Percentiles rank a stretch among this genome's conserved stretches.
Evolutionary conservation across 2,888 invertebrate genomes (phyloP).

Genomic region (Gryllus longicercus): DNA sequence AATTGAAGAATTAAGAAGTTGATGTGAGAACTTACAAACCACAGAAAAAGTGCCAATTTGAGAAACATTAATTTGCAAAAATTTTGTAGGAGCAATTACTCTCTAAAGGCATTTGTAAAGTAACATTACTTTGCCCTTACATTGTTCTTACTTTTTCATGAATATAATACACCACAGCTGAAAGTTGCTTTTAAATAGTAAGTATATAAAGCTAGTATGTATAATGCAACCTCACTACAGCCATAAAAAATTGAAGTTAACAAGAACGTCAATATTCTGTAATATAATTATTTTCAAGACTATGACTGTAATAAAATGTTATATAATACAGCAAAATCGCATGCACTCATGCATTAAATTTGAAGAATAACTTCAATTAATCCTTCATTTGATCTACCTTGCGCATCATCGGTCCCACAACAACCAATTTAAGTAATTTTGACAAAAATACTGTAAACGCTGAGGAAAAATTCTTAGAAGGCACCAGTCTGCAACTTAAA

Average conservation of each 20-base stretch:
- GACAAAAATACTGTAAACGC: background rate
- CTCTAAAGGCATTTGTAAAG: too few species aligned
- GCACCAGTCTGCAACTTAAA: background rate
- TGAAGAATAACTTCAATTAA: background rate
- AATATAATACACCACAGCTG: constrained; percentile 10
- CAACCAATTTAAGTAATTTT: background rate
- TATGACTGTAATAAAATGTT: constrained; percentile 4
- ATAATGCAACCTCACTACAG: background rate
- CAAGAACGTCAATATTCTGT: constrained; percentile 17
- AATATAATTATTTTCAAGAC: background rate
- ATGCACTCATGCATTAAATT: constrained; percentile 17
- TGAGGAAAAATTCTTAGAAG: background rate
- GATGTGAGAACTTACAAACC: constrained; percentile 8
- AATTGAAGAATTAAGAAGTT: background rate
- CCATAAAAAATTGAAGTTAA: constrained; percentile 1
- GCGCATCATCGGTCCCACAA: background rate
- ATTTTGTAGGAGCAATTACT: background rate
- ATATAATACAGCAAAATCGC: constrained; percentile 17
- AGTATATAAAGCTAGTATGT: constrained; percentile 17
- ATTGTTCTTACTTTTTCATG: background rate
- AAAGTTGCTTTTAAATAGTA: constrained; percentile 11
- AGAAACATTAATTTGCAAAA: constrained; percentile 1
- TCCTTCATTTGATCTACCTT: background rate
- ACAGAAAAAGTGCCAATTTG: constrained; percentile 7
- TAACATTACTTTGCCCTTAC: background rate